Conservation (phyloP, 2,113 vertebrate genomes). For the Elephas maximus region DNA sequence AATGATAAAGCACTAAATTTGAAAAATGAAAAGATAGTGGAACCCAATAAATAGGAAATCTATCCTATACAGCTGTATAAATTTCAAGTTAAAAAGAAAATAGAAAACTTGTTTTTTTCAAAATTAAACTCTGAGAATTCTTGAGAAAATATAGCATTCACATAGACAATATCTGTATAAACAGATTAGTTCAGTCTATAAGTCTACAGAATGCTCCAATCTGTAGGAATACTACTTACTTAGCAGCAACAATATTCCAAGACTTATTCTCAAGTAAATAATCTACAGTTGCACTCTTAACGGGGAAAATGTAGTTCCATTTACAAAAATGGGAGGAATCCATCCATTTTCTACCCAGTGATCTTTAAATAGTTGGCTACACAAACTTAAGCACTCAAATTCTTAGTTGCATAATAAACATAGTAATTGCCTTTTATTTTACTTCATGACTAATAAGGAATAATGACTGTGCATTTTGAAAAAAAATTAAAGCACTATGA, state of each 20-base stretch:
- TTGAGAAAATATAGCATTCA: not conserved
- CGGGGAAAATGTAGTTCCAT: not conserved
- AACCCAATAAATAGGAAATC: not conserved
- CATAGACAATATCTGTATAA: not conserved
- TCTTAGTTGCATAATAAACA: not conserved
- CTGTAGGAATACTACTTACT: not conserved
- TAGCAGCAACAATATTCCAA: not conserved
- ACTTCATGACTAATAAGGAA: not conserved
- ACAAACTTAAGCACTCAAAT: not conserved
- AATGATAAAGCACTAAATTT: not conserved
- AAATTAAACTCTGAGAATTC: not conserved
- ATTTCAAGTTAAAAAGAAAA: conserved; percentile 10
- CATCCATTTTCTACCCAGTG: not conserved
- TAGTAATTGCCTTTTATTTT: not conserved
- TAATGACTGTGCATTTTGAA: not conserved
- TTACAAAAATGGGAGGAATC: not conserved
- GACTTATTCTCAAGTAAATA: not conserved
- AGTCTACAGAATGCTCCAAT: not conserved
- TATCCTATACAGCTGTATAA: not conserved
- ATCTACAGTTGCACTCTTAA: not conserved
- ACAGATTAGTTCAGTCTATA: not conserved
- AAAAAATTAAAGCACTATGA: not conserved
- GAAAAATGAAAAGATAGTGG: not conserved
- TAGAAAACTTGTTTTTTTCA: not conserved
- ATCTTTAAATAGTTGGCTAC: not conserved